These are phyloP conservation scores for Isotomurus palustris DNA, from an alignment of 2,888 invertebrate genomes.

Conservation along the genomic window DNA sequence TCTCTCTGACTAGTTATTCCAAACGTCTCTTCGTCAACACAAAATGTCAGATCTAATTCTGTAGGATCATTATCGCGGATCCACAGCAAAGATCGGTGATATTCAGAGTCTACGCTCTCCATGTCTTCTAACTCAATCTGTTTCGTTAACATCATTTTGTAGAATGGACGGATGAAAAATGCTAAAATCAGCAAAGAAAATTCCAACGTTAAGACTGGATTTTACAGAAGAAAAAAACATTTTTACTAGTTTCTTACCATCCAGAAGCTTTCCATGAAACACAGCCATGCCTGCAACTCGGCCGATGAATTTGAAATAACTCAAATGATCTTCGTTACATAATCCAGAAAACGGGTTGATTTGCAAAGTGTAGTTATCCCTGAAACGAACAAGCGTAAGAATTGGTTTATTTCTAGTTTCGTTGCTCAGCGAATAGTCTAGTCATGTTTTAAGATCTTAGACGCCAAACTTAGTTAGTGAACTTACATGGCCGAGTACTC, in stretches of 20 bases:
- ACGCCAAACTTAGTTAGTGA: conserved; percentile 1
- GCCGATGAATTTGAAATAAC: conserved; percentile 98
- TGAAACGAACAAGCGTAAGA: background rate
- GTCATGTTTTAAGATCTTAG: conserved; percentile 1
- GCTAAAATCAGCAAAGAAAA: conserved; percentile 59
- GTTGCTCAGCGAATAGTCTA: too few relatives aligned
- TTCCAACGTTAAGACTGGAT: too few relatives aligned
- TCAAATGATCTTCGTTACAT: conserved; percentile 95
- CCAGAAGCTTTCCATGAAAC: conserved; percentile 94
- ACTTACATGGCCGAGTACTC: conserved; percentile 97
- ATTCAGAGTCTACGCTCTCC: conserved; percentile 98
- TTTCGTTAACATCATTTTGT: conserved; percentile 99
- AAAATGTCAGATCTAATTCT: conserved; percentile 88
- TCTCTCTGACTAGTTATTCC: conserved; percentile 90
- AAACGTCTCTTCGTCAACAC: conserved; percentile 93
- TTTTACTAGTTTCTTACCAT: conserved; percentile 68
- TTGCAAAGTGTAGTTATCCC: conserved; percentile 76
- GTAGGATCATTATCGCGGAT: conserved; percentile 94
- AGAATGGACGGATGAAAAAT: conserved; percentile 98
- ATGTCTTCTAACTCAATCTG: conserved; percentile 75
- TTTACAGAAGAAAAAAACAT: too few relatives aligned
- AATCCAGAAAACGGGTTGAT: conserved; percentile 97
- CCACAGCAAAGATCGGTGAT: conserved; percentile 95
- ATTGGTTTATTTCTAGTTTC: background rate
- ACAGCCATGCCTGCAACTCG: conserved; percentile 98